Evolutionary conservation across 2,113 vertebrate genomes (phyloP), one percentile per base, ranked within the genome.

Genomic region (Rhinolophus sinicus): DNA sequence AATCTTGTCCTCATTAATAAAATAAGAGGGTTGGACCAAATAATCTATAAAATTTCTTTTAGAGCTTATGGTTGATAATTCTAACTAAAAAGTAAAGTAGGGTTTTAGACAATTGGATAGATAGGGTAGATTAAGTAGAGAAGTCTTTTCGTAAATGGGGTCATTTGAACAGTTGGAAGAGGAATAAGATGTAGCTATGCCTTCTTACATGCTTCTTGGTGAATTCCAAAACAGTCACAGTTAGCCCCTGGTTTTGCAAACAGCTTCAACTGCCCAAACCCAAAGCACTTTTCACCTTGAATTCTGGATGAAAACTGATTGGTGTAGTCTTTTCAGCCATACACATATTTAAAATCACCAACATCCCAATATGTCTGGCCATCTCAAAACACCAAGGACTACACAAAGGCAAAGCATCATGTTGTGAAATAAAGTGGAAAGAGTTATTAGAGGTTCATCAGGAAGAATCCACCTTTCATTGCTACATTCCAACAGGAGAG

Each of bases 41-140:
- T 58, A 21, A 92, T 44, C 19, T 75, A 67, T 90, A n/a, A 67
- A 93, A 86, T 86, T 82, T 28, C 2, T 92, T 88, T 88, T 33
- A 28, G 58, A 56, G 11, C 11, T 47, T n/a, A 38, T 64, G 56
- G 40, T 76, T 56, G 90, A 52, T 73, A 93, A 81, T 58, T 84
- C 28, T 77, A 84, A 85, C 33, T 67, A 84, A 64, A 93, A 88
- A 84, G 58, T 11, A 3, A 93, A 72, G 52, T 9, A 10, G 26
- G 0, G 24, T 28, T 92, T 97, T 76, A 90, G 72, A 70, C 35
- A 94, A 62, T 21, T 56, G 30, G n/a, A 76, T 28, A 70, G 44
- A 84, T 6, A 44, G 2, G 5, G 11, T 64, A 80, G 58, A 73
- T 89, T 56, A 83, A 44, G 2, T 21, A 70, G 11, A 85, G 60